Evolutionary conservation across 1,140 invertebrate species (phyloP).

Genomic region (Scaptomyza graminum): DNA sequence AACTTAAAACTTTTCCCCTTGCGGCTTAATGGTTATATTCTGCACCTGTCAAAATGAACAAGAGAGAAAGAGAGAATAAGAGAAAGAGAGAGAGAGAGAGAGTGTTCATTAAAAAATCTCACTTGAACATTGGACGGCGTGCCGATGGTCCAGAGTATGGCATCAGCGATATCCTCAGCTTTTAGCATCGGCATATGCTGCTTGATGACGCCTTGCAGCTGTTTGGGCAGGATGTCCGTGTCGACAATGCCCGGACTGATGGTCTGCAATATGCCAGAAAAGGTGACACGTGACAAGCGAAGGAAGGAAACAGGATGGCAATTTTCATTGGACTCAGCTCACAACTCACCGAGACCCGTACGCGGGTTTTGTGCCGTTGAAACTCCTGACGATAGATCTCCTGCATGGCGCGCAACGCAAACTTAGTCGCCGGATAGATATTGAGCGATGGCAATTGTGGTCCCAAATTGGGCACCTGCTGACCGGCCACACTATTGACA

Average conservation of each 20-base stretch:
- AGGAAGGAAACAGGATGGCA: not conserved
- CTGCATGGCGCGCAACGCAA: conserved; percentile 86
- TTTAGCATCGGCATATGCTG: conserved; percentile 73
- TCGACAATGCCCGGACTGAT: conserved; percentile 87
- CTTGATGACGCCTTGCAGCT: conserved; percentile 62
- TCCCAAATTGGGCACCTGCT: conserved; percentile 76
- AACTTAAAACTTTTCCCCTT: conserved; percentile 75
- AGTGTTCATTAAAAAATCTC: conserved; percentile 22
- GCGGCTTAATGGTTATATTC: conserved; percentile 79
- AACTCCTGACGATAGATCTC: conserved; percentile 85
- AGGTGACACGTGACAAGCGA: not conserved
- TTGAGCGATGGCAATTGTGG: conserved; percentile 81
- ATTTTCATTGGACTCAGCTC: not conserved
- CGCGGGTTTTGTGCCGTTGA: conserved; percentile 76
- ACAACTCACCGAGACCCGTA: conserved; percentile 87
- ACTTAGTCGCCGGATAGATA: conserved; percentile 87
- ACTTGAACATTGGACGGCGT: conserved; percentile 88
- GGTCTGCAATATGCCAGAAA: conserved; percentile 79
- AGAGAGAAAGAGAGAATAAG: not conserved
- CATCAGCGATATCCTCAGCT: conserved; percentile 85
- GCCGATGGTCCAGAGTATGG: conserved; percentile 86
- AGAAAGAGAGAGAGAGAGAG: not conserved
- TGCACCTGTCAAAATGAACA: conserved; percentile 63
- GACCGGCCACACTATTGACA: conserved; percentile 77
- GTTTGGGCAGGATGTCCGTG: conserved; percentile 85